Conservation (phyloP, 37 sponge, comb jelly and placozoan genomes). For the Trichoplax adhaerens region DNA sequence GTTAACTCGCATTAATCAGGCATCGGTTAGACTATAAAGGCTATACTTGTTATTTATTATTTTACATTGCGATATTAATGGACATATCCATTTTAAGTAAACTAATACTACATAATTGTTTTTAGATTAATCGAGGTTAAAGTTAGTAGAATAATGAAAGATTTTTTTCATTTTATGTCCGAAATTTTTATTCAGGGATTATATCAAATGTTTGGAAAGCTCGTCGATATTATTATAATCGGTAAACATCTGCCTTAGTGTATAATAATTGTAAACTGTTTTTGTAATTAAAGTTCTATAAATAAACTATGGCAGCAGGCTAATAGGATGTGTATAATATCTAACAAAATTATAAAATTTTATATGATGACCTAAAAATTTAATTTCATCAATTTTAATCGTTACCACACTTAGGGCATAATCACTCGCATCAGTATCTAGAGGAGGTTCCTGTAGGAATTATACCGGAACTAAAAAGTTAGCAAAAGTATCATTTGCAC, state of each 20-base stretch:
- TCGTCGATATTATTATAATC: constrained; percentile 50
- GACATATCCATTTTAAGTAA: too few relatives aligned
- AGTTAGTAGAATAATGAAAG: neutral
- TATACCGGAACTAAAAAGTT: constrained; percentile 34
- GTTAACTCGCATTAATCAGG: constrained; percentile 72
- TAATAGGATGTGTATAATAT: too few relatives aligned
- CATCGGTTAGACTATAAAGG: constrained; percentile 35
- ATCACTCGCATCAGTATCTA: constrained; percentile 40
- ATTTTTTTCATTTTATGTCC: neutral
- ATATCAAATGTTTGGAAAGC: constrained; percentile 78
- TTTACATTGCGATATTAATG: too few relatives aligned
- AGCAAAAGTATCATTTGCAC: too few relatives aligned
- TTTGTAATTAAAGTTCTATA: too few relatives aligned
- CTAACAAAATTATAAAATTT: neutral
- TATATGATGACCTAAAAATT: neutral
- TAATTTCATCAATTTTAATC: neutral
- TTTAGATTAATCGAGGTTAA: neutral
- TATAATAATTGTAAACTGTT: neutral
- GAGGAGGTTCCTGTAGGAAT: constrained; percentile 67
- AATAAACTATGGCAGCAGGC: too few relatives aligned
- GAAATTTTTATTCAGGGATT: constrained; percentile 30
- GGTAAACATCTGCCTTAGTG: constrained; percentile 13
- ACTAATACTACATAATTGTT: neutral
- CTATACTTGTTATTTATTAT: too few relatives aligned
- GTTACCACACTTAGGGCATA: constrained; percentile 12